Evolutionary conservation across 1,140 invertebrate genomes (phyloP).

Genomic region (Chelonus insularis): DNA sequence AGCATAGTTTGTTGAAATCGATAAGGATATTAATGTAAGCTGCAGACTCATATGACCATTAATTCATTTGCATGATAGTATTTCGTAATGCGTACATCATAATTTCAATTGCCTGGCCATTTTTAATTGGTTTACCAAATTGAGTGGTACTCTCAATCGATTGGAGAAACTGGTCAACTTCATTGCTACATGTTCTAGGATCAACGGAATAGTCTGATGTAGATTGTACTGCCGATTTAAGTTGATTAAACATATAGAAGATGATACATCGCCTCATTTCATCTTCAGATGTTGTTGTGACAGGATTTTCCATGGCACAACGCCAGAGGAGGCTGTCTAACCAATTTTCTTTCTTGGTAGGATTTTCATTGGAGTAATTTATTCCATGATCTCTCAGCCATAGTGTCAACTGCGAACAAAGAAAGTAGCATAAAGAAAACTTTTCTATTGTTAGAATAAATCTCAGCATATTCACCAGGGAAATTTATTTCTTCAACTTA

Average conservation of each 20-base stretch:
- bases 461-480: background rate
- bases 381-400: slow-evolving; percentile 49
- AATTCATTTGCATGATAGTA: too few relatives aligned
- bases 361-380: slow-evolving; percentile 38
- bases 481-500: slow-evolving; percentile 29
- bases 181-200: too few relatives aligned
- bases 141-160: too few relatives aligned
- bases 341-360: slow-evolving; percentile 32
- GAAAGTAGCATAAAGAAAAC: slow-evolving; percentile 12
- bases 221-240: slow-evolving; percentile 41
- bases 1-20: too few relatives aligned
- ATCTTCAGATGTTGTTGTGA: slow-evolving; percentile 36
- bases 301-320: slow-evolving; percentile 41
- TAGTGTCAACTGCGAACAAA: slow-evolving; percentile 46
- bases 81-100: too few relatives aligned
- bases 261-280: slow-evolving; percentile 44
- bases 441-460: slow-evolving; percentile 5
- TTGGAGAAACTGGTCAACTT: too few relatives aligned
- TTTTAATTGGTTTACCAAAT: too few relatives aligned
- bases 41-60: too few relatives aligned
- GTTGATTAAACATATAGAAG: slow-evolving; percentile 49
- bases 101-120: too few relatives aligned
- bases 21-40: too few relatives aligned
- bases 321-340: slow-evolving; percentile 48
- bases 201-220: slow-evolving; percentile 9